Evolutionary conservation across 2,888 invertebrate genomes (phyloP), one percentile per base, ranked within the genome.

Genomic region (Pocota personata): DNA sequence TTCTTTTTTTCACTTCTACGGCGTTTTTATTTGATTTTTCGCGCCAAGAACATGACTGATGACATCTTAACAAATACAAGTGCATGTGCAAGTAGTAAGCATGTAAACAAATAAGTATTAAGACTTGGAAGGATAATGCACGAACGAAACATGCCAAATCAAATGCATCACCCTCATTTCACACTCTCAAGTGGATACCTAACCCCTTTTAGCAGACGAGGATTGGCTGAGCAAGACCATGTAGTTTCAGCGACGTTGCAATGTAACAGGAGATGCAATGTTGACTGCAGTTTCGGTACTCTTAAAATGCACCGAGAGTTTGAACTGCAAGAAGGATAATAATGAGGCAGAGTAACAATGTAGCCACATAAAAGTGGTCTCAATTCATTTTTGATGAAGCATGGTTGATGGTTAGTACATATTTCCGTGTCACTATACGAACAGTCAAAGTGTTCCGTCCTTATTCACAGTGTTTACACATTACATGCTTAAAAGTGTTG

Each of bases 61-160:
- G 76, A 72, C 76, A 86, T 86, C 86, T 86, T 86, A 86, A 86
- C 86, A 86, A 82, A 86, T 86, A 72, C 71, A 86, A 80, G 80
- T 76, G 76, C 86, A 86, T 62, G 77, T 62, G 86, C 82, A 72
- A 82, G 82, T 77, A 80, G 86, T 82, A 82, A 86, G 86, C 72
- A 77, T 86, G 86, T 86, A 86, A 86, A 82, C 82, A 86, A 86
- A 86, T 77, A 82, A 71, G 76, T 82, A 82, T 80, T 80, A 80
- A 72, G 58, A 66, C 64, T 64, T 46, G 52, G 48, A 32, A 57
- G 84, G 84, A 84, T 84, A 84, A 84, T 84, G 84, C 76, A 86
- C 64, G 69, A 82, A 72, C 57, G 76, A 82, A 82, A 80, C 86
- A 82, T 67, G 86, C 72, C 86, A 60, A 86, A 82, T 86, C 72